Evolutionary conservation across 2,888 invertebrate species (phyloP).

Genomic region (Tetheella fluctuosa): DNA sequence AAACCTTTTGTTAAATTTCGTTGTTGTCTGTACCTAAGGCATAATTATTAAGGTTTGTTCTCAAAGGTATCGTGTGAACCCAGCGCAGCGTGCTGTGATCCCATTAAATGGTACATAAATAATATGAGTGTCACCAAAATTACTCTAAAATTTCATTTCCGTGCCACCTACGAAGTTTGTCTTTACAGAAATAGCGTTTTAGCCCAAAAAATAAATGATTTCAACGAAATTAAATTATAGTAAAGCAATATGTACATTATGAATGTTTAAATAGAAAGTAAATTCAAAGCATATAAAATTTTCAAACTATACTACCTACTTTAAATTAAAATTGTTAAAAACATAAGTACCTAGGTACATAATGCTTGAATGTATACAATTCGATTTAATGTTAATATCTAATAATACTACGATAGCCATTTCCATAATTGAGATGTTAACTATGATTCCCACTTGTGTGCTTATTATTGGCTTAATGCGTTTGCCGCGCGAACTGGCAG

Average conservation of each 20-base stretch:
- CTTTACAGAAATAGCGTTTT: neutral
- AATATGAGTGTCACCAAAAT: neutral
- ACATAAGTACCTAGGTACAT: no score
- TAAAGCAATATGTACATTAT: no score
- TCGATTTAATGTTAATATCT: conserved; percentile 29
- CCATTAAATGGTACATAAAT: no score
- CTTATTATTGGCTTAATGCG: conserved; percentile 36
- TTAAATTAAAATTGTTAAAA: no score
- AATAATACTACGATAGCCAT: conserved; percentile 35
- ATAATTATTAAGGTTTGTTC: neutral
- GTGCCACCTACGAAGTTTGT: neutral
- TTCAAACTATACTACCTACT: no score
- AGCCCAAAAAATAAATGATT: neutral
- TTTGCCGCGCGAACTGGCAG: conserved; percentile 21
- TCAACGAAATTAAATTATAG: neutral
- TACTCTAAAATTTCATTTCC: neutral
- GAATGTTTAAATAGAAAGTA: no score
- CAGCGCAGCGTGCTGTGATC: no score
- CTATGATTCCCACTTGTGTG: neutral
- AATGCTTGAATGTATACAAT: neutral
- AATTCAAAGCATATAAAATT: neutral
- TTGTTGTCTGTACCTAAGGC: no score
- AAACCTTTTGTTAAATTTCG: no score
- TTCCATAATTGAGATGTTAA: conserved; percentile 59
- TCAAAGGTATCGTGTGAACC: neutral